Conservation (phyloP, 2,888 invertebrate species). For the Ochlodes sylvanus region DNA sequence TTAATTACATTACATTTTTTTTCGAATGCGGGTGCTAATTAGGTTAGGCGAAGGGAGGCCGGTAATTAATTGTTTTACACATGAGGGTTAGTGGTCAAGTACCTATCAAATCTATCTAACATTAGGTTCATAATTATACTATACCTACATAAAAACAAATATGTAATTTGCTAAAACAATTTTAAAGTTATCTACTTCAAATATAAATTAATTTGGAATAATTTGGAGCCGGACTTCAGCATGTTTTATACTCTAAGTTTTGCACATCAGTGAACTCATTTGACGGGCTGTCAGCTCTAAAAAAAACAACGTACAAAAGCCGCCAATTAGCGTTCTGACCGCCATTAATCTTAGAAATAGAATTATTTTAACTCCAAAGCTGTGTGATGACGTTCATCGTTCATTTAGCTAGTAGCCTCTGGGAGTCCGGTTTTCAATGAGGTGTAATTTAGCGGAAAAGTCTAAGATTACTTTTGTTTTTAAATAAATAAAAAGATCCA, state of each 20-base stretch:
- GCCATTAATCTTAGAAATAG: conserved; percentile 36
- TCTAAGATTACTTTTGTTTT: no score
- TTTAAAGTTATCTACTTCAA: background rate
- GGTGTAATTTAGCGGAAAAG: background rate
- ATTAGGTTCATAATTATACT: no score
- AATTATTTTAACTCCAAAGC: conserved; percentile 29
- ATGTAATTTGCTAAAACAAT: background rate
- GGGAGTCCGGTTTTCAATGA: conserved; percentile 4
- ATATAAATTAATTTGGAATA: conserved; percentile 23
- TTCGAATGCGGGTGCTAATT: no score
- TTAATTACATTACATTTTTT: no score
- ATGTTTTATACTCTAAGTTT: conserved; percentile 30
- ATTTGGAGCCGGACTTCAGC: conserved; percentile 7
- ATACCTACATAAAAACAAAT: no score
- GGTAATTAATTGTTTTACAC: no score
- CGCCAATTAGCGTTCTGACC: conserved; percentile 29
- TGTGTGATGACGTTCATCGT: conserved; percentile 16
- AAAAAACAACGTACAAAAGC: conserved; percentile 34
- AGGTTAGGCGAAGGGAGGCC: no score
- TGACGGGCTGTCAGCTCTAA: conserved; percentile 29
- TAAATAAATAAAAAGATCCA: no score
- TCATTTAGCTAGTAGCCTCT: conserved; percentile 9
- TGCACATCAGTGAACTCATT: conserved; percentile 38
- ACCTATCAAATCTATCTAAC: no score
- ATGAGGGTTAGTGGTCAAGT: no score